A percentile compares a stretch with the other conserved stretches of the same genome.
Evolutionary conservation across 1,140 invertebrate species (phyloP).

Genomic region (Neelides sp.): DNA sequence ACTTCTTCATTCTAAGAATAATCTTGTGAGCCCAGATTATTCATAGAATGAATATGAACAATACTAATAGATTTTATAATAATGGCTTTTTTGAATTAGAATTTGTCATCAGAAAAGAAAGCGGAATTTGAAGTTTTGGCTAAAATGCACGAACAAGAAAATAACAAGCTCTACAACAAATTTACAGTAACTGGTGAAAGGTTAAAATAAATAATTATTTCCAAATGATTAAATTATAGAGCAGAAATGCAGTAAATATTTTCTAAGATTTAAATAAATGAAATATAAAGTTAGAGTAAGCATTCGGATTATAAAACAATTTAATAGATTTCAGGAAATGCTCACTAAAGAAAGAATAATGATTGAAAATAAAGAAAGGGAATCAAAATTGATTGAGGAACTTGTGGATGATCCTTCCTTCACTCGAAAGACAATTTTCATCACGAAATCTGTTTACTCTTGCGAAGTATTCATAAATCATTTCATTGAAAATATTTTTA

Average conservation of each 20-base stretch:
- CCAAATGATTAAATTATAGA: too few species aligned
- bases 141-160: slow-evolving; percentile 24
- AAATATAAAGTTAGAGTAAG: too few species aligned
- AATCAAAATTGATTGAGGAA: background rate
- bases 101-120: slow-evolving; percentile 17
- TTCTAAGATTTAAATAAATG: too few species aligned
- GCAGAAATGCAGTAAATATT: too few species aligned
- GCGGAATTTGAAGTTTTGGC: slow-evolving; percentile 23
- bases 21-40: too few species aligned
- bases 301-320: too few species aligned
- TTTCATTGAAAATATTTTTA: too few species aligned
- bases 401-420: background rate
- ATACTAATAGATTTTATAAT: slow-evolving; percentile 2
- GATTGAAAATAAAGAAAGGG: background rate
- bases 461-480: slow-evolving; percentile 4
- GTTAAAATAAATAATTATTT: too few species aligned
- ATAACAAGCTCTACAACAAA: slow-evolving; percentile 26
- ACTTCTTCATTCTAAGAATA: too few species aligned
- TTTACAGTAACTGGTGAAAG: slow-evolving; percentile 26
- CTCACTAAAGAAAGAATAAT: background rate
- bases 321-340: slow-evolving; percentile 10
- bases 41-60: too few species aligned
- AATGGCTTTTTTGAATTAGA: slow-evolving; percentile 14
- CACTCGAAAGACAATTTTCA: slow-evolving; percentile 9
- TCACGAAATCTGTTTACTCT: slow-evolving; percentile 12